Evolutionary conservation across 2,797 vertebrate genomes (phyloP), one percentile per base, ranked within the genome.

Genomic region (Oryzias sinensis): DNA sequence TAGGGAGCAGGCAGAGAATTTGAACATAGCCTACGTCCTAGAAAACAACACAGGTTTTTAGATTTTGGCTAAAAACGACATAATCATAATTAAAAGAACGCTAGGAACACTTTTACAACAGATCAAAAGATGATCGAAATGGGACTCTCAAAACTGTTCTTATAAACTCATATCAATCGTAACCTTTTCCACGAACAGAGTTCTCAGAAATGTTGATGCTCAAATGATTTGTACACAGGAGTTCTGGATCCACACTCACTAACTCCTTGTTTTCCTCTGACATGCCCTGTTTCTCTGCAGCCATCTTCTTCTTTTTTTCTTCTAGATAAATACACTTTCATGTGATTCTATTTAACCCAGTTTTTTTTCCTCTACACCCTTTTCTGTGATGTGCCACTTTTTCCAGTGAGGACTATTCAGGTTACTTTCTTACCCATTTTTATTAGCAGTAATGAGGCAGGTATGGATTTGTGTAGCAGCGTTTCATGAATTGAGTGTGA

Each of bases 161-260:
- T 37, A 13, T 37, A 9, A 11, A 37, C 33, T 37, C 33, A 40
- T 42, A 56, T 18, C 27, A 50, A 67, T 68, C 64, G 59, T 56
- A 43, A 47, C 81, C 77, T 77, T 85, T 87, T 86, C 83, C 78
- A 84, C 76, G 66, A 79, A 87, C 85, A 80, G 85, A 79, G 82
- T 85, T 87, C 75, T 78, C 48, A 88, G 82, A 86, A 87, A 89
- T 82, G 82, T 78, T 61, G 68, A 65, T 71, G 86, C 84, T 90
- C 85, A 86, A 63, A 82, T 84, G 86, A 86, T 86, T 81, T 60
- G 37, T 85, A 88, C 82, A 89, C 83, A 81, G 73, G 67, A 85
- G 75, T 55, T 56, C 77, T 67, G 57, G 7, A 61, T 84, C 85
- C 81, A 88, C 86, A 87, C 65, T 83, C 88, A 87, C 84, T 11